These are phyloP conservation scores for Pipistrellus pygmaeus DNA, from an alignment of 2,797 vertebrate genomes.

Conservation along the genomic window DNA sequence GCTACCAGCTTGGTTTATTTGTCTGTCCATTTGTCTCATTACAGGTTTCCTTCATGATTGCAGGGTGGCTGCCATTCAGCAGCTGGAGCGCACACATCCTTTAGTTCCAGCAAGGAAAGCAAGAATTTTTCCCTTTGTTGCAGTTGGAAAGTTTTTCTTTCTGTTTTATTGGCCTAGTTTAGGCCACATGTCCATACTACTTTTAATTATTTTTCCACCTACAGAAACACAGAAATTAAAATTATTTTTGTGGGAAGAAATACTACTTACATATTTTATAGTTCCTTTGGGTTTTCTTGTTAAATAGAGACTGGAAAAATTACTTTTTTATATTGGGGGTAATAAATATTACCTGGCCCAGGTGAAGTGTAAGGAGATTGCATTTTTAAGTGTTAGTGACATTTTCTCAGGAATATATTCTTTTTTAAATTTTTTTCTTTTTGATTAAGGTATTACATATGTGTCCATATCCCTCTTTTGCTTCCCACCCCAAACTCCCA, in stretches of 20 bases:
- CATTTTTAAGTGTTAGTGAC: conserved; percentile 7
- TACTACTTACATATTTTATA: conserved; percentile 14
- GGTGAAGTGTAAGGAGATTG: not conserved
- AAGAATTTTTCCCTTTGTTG: not conserved
- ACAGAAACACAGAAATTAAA: conserved; percentile 54
- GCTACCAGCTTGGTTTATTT: not conserved
- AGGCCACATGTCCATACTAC: not conserved
- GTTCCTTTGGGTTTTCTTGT: conserved; percentile 44
- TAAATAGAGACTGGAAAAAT: conserved; percentile 36
- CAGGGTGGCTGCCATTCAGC: not conserved
- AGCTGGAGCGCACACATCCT: not conserved
- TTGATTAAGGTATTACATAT: too few relatives aligned
- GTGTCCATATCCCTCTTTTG: too few relatives aligned
- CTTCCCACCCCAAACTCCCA: too few relatives aligned
- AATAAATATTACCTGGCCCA: not conserved
- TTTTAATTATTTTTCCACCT: conserved; percentile 61
- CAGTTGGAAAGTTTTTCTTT: conserved; percentile 9
- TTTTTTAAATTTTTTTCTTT: too few relatives aligned
- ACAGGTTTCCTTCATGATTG: not conserved
- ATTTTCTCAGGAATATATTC: conserved; percentile 15
- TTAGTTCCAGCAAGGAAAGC: not conserved
- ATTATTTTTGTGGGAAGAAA: conserved; percentile 32
- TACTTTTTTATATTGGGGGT: not conserved
- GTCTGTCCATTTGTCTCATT: not conserved
- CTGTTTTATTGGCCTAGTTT: not conserved